These are phyloP conservation scores for Lepeophtheirus nordmannii DNA, from an alignment of 2,888 invertebrate species.

Conservation along the genomic window DNA sequence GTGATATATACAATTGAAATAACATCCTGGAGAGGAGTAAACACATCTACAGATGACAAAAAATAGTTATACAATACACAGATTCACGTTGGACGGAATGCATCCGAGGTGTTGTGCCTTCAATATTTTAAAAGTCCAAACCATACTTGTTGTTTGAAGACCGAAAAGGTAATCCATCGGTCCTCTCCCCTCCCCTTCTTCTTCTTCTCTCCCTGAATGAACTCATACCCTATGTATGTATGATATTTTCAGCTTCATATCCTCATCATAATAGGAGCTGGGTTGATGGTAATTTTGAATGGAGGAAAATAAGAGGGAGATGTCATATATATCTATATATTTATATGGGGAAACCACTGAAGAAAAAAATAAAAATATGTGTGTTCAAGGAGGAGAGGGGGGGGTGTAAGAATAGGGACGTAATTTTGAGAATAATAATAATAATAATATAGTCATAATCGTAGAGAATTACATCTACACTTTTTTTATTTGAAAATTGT, in stretches of 20 bases:
- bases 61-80: too few relatives aligned
- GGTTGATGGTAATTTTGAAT: background rate
- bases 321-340: too few relatives aligned
- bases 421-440: background rate
- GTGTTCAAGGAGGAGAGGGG: background rate
- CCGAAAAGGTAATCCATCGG: too few relatives aligned
- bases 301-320: background rate
- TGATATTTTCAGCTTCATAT: background rate
- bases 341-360: background rate
- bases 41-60: too few relatives aligned
- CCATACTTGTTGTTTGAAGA: too few relatives aligned
- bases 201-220: background rate
- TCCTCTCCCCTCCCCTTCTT: background rate
- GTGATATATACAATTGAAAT: too few relatives aligned
- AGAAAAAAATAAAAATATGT: background rate
- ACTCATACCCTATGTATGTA: too few relatives aligned
- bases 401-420: background rate
- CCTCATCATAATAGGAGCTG: background rate
- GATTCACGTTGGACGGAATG: too few relatives aligned
- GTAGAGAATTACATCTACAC: background rate
- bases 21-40: too few relatives aligned
- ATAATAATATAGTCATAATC: conserved; percentile 5
- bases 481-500: background rate
- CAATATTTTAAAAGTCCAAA: too few relatives aligned
- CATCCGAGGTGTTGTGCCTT: too few relatives aligned